Base-by-base conservation (phyloP, 2,113 vertebrate species). In the Deroptyus accipitrinus region DNA sequence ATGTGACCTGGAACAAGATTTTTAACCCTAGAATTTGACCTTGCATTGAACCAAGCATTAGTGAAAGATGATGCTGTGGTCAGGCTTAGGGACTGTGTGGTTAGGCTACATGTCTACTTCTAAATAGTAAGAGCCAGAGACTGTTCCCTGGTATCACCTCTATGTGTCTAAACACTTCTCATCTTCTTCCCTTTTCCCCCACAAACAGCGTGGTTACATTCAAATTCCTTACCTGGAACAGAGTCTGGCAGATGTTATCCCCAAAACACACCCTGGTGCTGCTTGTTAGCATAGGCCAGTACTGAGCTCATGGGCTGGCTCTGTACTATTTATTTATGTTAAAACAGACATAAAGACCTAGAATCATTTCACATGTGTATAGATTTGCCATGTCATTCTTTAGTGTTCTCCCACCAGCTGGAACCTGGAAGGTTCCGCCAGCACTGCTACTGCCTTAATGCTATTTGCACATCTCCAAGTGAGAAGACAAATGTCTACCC, bases 151-250 rank as follows among this genome's bases (percentile, higher is more conserved):
- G 23, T 67, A 91, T 33, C 55, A 72, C 33, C 68, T 83, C 13
- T 64, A 78, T 0, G 0, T 35, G 13, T 35, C 49, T 86, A 37
- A 83, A 70, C 1, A 2, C 13, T 48, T 39, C 39, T 75, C 44
- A 64, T 10, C 13, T 74, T 42, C n/a, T 80, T 72, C 57, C 52
- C 23, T 86, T 37, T 70, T 2, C 17, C 13, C 17, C 23, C 33
- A 41, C 37, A 48, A 70, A 72, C 15, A 57, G 28, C 52, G 49
- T 86, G n/a, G 22, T 67, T 89, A 63, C 31, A 52, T 37, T 11
- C 68, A 73, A 52, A 86, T 57, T 77, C 49, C 61, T 46, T 44
- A 51, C 15, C 22, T 54, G 51, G 61, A 88, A 49, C 59, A 70
- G 12, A 83, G 14, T 17, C 57, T 28, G 9, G 5, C 25, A 67